Conservation (phyloP, 2,888 invertebrate genomes). For the Orthosia incerta region DNA sequence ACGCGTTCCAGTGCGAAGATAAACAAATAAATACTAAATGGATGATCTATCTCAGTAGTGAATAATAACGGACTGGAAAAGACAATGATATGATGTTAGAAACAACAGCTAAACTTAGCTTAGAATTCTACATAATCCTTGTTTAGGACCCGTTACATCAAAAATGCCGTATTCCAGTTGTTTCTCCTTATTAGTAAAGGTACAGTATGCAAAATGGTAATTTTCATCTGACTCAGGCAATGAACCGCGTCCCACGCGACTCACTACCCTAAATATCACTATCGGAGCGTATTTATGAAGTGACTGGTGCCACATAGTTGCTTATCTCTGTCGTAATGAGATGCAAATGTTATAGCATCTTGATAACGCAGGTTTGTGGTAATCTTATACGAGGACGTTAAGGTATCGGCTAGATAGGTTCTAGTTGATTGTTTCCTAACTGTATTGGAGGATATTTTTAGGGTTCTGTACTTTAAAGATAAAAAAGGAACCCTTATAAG, state of each 20-base stretch:
- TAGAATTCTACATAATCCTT: neutral
- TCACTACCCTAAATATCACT: constrained; percentile 55
- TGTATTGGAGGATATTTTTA: neutral
- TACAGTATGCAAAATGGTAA: constrained; percentile 25
- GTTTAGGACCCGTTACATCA: neutral
- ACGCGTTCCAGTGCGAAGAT: too few species aligned
- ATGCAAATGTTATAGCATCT: constrained; percentile 57
- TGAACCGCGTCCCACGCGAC: constrained; percentile 60
- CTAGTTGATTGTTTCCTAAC: constrained; percentile 27
- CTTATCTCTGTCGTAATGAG: constrained; percentile 55
- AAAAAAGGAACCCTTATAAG: too few species aligned
- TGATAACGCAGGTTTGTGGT: constrained; percentile 45
- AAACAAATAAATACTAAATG: too few species aligned
- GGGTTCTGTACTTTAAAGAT: too few species aligned
- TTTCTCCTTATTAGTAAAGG: constrained; percentile 13
- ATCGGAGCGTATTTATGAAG: constrained; percentile 55
- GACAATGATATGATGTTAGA: too few species aligned
- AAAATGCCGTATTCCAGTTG: constrained; percentile 27
- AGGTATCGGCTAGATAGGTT: constrained; percentile 27
- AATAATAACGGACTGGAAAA: neutral
- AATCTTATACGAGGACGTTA: constrained; percentile 34
- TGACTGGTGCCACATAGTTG: constrained; percentile 46
- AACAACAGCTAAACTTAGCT: neutral
- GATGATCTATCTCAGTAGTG: too few species aligned
- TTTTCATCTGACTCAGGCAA: constrained; percentile 55